phyloP scores from a whole-genome alignment of 2,113 vertebrate genomes.

The Salvelinus fontinalis region DNA sequence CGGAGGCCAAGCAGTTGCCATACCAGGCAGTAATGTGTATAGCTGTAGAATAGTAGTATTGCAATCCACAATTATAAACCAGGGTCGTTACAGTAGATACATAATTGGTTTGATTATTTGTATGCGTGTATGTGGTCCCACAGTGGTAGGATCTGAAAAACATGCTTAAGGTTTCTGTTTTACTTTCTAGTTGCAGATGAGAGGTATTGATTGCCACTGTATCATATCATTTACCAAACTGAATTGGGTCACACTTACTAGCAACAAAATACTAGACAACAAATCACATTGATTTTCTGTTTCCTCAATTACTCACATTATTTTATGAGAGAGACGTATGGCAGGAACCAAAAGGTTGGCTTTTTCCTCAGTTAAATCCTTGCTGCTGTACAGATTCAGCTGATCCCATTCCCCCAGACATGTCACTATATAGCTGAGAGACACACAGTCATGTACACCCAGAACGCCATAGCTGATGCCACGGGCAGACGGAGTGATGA shows the following conservation, averaged over 20 bases:
- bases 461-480: conserved; percentile 45
- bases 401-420: conserved; percentile 48
- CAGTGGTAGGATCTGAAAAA: background rate
- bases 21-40: too few species aligned
- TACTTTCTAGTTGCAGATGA: too few species aligned
- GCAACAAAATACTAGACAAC: background rate
- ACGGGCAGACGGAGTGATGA: conserved; percentile 16
- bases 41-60: too few species aligned
- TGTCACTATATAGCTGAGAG: conserved; percentile 60
- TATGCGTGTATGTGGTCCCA: background rate
- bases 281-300: background rate
- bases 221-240: background rate
- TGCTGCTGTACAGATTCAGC: conserved; percentile 52
- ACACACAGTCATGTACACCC: conserved; percentile 55
- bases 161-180: background rate
- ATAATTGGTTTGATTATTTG: background rate
- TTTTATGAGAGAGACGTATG: conserved; percentile 48
- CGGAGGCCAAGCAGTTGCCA: too few species aligned
- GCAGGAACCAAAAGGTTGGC: conserved; percentile 46
- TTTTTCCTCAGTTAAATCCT: conserved; percentile 40
- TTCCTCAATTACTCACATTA: conserved; percentile 56
- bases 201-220: background rate
- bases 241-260: background rate
- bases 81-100: too few species aligned
- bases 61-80: too few species aligned